These are phyloP conservation scores for Trichonephila clavata DNA, from an alignment of 1,140 invertebrate genomes.

Conservation along the genomic window DNA sequence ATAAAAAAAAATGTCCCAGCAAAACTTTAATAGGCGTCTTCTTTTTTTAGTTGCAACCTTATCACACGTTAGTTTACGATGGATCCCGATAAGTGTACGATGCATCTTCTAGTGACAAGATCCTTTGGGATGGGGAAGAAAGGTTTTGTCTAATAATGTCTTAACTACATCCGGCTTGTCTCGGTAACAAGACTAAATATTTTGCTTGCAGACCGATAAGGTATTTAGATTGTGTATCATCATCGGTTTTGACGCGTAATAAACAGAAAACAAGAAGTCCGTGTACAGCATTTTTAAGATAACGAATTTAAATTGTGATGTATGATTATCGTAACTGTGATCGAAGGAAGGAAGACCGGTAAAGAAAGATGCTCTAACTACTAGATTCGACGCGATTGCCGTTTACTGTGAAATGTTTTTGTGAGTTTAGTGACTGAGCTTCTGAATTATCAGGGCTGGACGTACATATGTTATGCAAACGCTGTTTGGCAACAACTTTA, in stretches of 20 bases:
- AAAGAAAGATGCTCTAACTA: neutral
- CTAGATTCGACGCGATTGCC: neutral
- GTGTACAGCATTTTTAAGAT: neutral
- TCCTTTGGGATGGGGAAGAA: neutral
- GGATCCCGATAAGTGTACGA: neutral
- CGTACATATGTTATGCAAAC: no score
- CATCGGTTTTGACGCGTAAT: neutral
- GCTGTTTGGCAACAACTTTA: no score
- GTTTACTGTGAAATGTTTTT: neutral
- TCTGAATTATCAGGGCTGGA: no score
- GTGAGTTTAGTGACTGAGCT: neutral
- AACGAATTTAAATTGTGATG: neutral
- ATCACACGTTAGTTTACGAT: conserved; percentile 8
- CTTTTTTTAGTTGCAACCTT: neutral
- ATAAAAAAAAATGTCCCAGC: neutral
- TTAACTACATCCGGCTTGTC: conserved; percentile 40
- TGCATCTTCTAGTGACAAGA: neutral
- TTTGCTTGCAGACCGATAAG: neutral
- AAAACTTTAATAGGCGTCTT: neutral
- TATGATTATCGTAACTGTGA: neutral
- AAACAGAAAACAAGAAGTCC: neutral
- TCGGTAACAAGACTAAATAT: conserved; percentile 17
- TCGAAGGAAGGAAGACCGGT: neutral
- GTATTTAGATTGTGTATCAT: neutral
- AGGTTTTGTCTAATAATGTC: neutral